These are phyloP conservation scores for Nettapus auritus DNA, from an alignment of 2,113 vertebrate genomes.

Conservation along the genomic window DNA sequence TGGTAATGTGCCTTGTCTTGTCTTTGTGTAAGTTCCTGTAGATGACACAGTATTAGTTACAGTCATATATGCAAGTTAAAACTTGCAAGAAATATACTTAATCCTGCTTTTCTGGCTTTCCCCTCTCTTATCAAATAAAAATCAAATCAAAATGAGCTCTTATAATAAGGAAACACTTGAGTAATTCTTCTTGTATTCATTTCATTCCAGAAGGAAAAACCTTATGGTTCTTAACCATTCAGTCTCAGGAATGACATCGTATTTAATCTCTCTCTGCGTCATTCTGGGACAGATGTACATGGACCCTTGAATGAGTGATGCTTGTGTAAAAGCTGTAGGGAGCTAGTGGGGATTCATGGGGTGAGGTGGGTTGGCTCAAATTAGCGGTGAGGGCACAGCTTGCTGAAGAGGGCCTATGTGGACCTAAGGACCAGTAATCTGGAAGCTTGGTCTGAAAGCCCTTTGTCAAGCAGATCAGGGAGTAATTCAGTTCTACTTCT, in stretches of 20 bases:
- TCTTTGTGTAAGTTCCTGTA: background rate
- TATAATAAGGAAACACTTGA: background rate
- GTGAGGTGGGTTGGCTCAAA: background rate
- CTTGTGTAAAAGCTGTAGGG: rapidly evolving
- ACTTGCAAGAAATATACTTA: background rate
- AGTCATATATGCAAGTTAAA: background rate
- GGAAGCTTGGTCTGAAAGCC: background rate
- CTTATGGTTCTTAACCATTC: background rate
- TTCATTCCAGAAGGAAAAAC: background rate
- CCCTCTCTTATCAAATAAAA: background rate
- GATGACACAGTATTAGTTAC: background rate
- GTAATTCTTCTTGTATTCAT: background rate
- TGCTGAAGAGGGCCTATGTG: background rate
- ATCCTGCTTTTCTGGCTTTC: background rate
- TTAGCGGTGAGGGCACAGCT: background rate
- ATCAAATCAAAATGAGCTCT: background rate
- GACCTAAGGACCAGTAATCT: background rate
- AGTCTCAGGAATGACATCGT: background rate
- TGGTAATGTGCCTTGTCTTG: background rate
- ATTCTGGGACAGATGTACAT: background rate
- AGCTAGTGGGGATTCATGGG: background rate
- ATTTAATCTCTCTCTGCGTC: background rate
- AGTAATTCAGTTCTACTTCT: background rate
- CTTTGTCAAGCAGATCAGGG: background rate
- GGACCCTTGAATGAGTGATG: background rate